Conservation (phyloP, 2,797 vertebrate species). For the Pangasius macronema region DNA sequence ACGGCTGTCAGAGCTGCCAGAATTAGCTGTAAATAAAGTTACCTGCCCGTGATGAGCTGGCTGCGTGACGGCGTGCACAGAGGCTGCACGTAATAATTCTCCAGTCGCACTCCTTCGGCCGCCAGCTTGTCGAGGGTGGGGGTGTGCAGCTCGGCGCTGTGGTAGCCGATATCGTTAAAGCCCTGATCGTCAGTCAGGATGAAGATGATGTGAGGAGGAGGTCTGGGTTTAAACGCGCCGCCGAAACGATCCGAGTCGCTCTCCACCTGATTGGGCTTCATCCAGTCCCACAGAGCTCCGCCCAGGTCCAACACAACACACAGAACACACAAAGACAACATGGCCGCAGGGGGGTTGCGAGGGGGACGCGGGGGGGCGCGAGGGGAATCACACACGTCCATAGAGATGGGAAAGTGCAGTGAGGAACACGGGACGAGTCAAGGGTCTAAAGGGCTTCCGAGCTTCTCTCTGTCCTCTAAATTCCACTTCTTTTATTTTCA, state of each 20-base stretch:
- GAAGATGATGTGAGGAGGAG: constrained; percentile 91
- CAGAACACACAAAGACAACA: constrained; percentile 72
- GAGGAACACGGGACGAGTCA: not conserved
- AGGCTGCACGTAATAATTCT: constrained; percentile 97
- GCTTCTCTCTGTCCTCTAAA: not conserved
- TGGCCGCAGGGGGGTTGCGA: not conserved
- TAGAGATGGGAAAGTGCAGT: not conserved
- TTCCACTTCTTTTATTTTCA: not conserved
- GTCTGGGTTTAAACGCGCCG: constrained; percentile 52
- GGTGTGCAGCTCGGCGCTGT: constrained; percentile 88
- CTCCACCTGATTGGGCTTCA: constrained; percentile 71
- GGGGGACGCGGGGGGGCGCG: not conserved
- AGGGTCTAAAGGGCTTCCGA: not conserved
- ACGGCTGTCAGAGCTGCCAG: not conserved
- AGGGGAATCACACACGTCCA: not conserved
- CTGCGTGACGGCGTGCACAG: constrained; percentile 96
- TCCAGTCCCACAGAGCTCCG: constrained; percentile 79
- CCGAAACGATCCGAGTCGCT: constrained; percentile 62
- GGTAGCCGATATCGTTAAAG: constrained; percentile 93
- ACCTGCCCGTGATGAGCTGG: constrained; percentile 95
- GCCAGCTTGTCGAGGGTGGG: constrained; percentile 93
- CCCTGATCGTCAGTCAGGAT: constrained; percentile 96
- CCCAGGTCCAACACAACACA: constrained; percentile 77
- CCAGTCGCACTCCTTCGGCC: constrained; percentile 89
- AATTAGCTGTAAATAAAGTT: constrained; percentile 38